Evolutionary conservation across 2,797 vertebrate species (phyloP).

Genomic region (Eleutherodactylus coqui): DNA sequence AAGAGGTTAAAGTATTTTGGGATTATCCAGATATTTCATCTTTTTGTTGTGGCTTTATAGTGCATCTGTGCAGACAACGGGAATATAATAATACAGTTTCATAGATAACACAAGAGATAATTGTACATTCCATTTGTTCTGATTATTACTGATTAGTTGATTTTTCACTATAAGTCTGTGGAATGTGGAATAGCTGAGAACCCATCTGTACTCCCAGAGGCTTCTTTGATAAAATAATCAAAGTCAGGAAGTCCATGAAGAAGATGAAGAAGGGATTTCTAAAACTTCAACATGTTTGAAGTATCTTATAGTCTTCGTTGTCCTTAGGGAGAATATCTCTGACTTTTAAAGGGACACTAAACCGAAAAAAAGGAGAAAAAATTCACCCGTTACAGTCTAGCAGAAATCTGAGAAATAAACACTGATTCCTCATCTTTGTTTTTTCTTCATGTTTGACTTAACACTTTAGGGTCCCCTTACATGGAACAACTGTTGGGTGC

Average conservation of each 20-base stretch:
- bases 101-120: background rate
- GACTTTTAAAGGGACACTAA: background rate
- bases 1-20: background rate
- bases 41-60: background rate
- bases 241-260: conserved; percentile 9
- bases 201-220: conserved; percentile 11
- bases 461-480: no score
- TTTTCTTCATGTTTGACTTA: background rate
- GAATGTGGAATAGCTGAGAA: background rate
- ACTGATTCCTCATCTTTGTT: background rate
- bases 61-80: background rate
- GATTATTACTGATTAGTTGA: background rate
- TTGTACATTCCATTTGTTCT: background rate
- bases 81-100: background rate
- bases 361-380: background rate
- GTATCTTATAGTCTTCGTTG: background rate
- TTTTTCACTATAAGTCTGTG: background rate
- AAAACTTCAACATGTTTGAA: conserved; percentile 10
- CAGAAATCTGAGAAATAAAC: background rate
- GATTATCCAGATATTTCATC: background rate
- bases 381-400: no score
- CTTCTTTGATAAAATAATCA: conserved; percentile 27
- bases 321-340: background rate
- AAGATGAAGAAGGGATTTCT: background rate
- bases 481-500: no score